These are phyloP conservation scores for Palythoa caribaeorum DNA, from an alignment of 92 coral and sea anemone genomes.

Conservation along the genomic window DNA sequence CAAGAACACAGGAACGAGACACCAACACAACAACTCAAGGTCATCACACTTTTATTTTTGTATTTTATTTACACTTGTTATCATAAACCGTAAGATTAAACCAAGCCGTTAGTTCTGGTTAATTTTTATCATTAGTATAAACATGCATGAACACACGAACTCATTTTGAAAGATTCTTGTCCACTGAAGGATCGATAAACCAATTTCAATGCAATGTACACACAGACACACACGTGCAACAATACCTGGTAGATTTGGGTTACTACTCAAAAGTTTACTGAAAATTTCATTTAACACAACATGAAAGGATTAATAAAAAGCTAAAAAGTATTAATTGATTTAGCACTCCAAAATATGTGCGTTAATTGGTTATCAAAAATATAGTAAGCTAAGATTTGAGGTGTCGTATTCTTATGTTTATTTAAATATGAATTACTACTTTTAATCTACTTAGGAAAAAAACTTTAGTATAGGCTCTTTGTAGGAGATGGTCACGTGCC, in stretches of 20 bases:
- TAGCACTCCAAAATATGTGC: no score
- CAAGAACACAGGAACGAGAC: neutral
- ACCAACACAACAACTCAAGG: neutral
- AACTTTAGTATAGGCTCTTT: no score
- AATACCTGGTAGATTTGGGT: neutral
- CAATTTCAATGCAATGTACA: neutral
- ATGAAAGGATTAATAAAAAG: no score
- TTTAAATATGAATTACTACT: no score
- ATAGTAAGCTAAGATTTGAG: no score
- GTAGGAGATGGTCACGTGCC: no score
- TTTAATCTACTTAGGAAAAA: no score
- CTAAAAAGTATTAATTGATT: no score
- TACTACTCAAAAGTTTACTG: no score
- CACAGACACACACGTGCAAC: neutral
- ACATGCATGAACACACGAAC: neutral
- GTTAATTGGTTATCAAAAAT: no score
- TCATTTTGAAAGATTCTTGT: neutral
- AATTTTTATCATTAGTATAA: neutral
- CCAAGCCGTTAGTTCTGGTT: neutral
- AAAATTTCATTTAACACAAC: no score
- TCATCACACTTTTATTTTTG: constrained; percentile 20
- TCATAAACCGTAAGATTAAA: neutral
- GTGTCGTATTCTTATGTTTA: no score
- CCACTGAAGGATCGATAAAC: neutral
- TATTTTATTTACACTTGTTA: neutral